Percentiles rank a stretch among this genome's conserved stretches.
These are phyloP conservation scores for Pao palembangensis DNA, from an alignment of 2,113 vertebrate species.

Conservation along the genomic window DNA sequence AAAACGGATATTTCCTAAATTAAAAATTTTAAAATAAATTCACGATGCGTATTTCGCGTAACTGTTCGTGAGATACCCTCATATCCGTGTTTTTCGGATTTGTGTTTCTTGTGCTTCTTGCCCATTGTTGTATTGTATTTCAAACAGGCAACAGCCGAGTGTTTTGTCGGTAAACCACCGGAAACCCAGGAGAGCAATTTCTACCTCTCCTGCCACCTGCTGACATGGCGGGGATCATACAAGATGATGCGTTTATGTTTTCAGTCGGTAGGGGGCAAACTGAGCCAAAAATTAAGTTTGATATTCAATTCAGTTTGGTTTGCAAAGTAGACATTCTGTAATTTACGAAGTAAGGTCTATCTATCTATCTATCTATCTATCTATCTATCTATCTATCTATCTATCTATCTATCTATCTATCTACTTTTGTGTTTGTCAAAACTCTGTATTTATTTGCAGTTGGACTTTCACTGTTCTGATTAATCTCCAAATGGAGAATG, in stretches of 20 bases:
- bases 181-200: slow-evolving; percentile 7
- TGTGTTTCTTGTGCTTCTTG: slow-evolving; percentile 95
- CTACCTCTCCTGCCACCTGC: slow-evolving; percentile 5
- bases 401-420: too few relatives aligned
- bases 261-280: slow-evolving; percentile 33
- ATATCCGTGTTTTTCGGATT: slow-evolving; percentile 86
- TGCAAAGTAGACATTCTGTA: not conserved
- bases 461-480: not conserved
- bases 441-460: not conserved
- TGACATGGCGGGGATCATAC: slow-evolving; percentile 11
- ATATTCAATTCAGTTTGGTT: not conserved
- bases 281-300: not conserved
- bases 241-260: rapidly evolving
- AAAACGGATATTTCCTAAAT: not conserved
- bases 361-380: too few relatives aligned
- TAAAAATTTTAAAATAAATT: not conserved
- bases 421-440: too few relatives aligned
- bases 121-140: slow-evolving; percentile 80
- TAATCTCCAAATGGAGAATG: slow-evolving; percentile 19
- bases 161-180: not conserved
- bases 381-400: too few relatives aligned
- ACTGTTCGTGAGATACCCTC: slow-evolving; percentile 74
- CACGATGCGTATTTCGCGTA: too few relatives aligned
- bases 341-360: not conserved
- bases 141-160: not conserved